A percentile compares a stretch with the other conserved stretches of the same genome.
These are phyloP conservation scores for Hedychridium roseum DNA, from an alignment of 2,888 invertebrate species.

Conservation along the genomic window DNA sequence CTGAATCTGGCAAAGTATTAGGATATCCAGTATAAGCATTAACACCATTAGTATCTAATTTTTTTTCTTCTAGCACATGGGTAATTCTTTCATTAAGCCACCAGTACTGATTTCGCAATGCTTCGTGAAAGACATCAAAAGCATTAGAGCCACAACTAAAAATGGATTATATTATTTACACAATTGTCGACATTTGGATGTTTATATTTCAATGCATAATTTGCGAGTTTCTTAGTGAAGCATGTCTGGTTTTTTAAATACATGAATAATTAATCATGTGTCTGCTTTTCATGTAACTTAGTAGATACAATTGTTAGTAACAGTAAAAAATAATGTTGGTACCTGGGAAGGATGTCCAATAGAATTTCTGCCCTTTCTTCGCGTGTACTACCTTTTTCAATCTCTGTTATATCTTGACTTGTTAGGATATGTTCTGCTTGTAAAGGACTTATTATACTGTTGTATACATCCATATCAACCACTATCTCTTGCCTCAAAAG, in stretches of 20 bases:
- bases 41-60: constrained; percentile 18
- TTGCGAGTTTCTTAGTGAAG: neutral
- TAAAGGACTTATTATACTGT: constrained; percentile 49
- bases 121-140: constrained; percentile 68
- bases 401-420: constrained; percentile 43
- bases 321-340: constrained; percentile 19
- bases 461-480: constrained; percentile 52
- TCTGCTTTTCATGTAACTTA: neutral
- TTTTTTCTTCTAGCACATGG: constrained; percentile 32
- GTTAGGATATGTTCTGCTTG: constrained; percentile 43
- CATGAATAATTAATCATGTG: neutral
- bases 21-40: constrained; percentile 25
- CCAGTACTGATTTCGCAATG: constrained; percentile 67
- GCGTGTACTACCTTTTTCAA: constrained; percentile 35
- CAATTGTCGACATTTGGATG: neutral
- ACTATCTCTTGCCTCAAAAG: constrained; percentile 37
- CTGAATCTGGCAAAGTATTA: constrained; percentile 52
- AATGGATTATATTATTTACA: constrained; percentile 2
- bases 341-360: constrained; percentile 53
- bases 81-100: constrained; percentile 69
- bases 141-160: constrained; percentile 56
- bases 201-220: neutral
- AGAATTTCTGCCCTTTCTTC: constrained; percentile 44
- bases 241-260: neutral
- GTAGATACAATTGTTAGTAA: neutral